Evolutionary conservation across 1,140 invertebrate species (phyloP).

Genomic region (Pollicipes pollicipes): DNA sequence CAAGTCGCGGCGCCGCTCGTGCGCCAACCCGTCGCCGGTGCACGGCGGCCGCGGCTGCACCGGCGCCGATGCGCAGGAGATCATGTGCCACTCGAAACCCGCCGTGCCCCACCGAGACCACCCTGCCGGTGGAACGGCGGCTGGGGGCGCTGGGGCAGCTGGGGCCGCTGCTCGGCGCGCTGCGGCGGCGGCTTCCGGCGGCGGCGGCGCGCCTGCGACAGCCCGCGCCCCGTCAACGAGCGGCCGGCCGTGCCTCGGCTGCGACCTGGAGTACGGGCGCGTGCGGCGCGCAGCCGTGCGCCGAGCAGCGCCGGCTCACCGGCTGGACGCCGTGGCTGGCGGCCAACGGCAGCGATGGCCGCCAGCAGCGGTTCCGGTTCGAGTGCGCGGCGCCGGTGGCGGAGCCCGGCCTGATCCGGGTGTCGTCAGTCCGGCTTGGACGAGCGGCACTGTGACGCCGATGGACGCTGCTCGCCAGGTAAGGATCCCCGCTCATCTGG

Average conservation of each 20-base stretch:
- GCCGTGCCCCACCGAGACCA: slow-evolving; percentile 46
- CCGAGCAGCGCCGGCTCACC: slow-evolving; percentile 42
- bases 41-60: slow-evolving; percentile 27
- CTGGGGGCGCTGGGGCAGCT: slow-evolving; percentile 53
- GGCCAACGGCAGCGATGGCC: slow-evolving; percentile 33
- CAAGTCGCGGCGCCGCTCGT: slow-evolving; percentile 24
- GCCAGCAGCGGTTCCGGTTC: slow-evolving; percentile 54
- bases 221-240: slow-evolving; percentile 29
- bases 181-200: slow-evolving; percentile 35
- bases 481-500: slow-evolving; percentile 11
- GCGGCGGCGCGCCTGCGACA: slow-evolving; percentile 25
- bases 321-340: slow-evolving; percentile 60
- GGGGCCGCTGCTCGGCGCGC: slow-evolving; percentile 35
- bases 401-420: slow-evolving; percentile 38
- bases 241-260: slow-evolving; percentile 46
- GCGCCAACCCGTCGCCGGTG: slow-evolving; percentile 27
- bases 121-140: slow-evolving; percentile 42
- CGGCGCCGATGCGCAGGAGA: slow-evolving; percentile 38
- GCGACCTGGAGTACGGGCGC: slow-evolving; percentile 36
- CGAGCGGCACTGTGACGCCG: slow-evolving; percentile 46
- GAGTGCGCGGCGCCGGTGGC: slow-evolving; percentile 53
- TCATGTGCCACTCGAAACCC: slow-evolving; percentile 56
- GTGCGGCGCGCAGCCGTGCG: slow-evolving; percentile 50
- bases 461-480: slow-evolving; percentile 33
- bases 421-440: slow-evolving; percentile 54